These are phyloP conservation scores for Tetragonula carbonaria DNA, from an alignment of 2,888 invertebrate species.

Conservation along the genomic window DNA sequence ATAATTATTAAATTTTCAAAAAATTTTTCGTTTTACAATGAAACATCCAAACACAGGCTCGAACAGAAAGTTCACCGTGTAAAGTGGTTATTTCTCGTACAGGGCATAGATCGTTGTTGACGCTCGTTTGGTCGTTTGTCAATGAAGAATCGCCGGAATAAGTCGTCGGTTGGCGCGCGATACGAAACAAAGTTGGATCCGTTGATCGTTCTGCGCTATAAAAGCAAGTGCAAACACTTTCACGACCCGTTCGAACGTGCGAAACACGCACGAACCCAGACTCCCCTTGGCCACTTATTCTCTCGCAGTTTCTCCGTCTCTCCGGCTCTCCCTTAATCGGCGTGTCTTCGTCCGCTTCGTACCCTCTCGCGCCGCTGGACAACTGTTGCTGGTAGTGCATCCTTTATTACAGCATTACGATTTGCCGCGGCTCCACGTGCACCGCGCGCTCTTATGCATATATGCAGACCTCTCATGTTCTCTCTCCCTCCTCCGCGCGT, in stretches of 20 bases:
- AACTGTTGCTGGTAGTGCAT: slow-evolving; percentile 77
- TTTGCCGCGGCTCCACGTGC: slow-evolving; percentile 64
- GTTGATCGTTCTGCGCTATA: background rate
- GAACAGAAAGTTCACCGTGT: too few relatives aligned
- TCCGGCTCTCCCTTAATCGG: slow-evolving; percentile 32
- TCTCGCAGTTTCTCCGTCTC: slow-evolving; percentile 33
- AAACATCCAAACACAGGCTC: too few relatives aligned
- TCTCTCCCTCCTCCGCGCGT: slow-evolving; percentile 26
- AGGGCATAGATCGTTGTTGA: too few relatives aligned
- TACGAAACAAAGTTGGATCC: slow-evolving; percentile 4
- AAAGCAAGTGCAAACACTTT: slow-evolving; percentile 45
- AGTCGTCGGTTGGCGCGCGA: background rate
- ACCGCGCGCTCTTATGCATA: slow-evolving; percentile 62
- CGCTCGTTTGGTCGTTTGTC: too few relatives aligned
- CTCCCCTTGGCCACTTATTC: slow-evolving; percentile 50
- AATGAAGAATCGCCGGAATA: background rate
- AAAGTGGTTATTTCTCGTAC: too few relatives aligned
- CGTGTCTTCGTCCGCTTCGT: slow-evolving; percentile 30
- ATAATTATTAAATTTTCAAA: too few relatives aligned
- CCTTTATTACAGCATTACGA: slow-evolving; percentile 77
- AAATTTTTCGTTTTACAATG: too few relatives aligned
- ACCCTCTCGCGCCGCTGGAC: slow-evolving; percentile 67
- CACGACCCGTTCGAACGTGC: slow-evolving; percentile 24
- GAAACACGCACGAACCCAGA: slow-evolving; percentile 46
- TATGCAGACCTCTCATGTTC: slow-evolving; percentile 55